phyloP scores from a whole-genome alignment of 1,140 invertebrate species.

The Hyposmocoma kahamanoa region DNA sequence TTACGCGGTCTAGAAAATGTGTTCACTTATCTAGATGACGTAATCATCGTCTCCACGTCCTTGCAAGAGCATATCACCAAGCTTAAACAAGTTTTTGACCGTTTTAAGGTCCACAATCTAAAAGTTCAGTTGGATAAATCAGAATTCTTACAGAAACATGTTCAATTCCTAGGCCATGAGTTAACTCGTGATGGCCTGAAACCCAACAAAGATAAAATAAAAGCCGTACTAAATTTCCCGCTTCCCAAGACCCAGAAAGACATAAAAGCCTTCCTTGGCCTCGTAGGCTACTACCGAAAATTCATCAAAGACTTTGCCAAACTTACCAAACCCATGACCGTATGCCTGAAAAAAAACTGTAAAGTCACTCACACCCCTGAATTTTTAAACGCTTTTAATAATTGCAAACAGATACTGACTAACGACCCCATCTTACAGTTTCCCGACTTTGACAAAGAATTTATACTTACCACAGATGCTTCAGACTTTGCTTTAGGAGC shows the following conservation, averaged over 20 bases:
- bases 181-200: too few species aligned
- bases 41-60: too few species aligned
- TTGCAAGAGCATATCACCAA: too few species aligned
- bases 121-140: too few species aligned
- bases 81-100: too few species aligned
- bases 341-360: slow-evolving; percentile 24
- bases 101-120: too few species aligned
- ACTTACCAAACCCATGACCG: slow-evolving; percentile 30
- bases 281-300: slow-evolving; percentile 30
- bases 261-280: slow-evolving; percentile 25
- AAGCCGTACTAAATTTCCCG: background rate
- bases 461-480: slow-evolving; percentile 6
- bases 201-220: background rate
- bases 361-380: background rate
- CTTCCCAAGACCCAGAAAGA: background rate
- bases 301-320: slow-evolving; percentile 30
- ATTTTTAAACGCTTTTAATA: background rate
- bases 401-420: slow-evolving; percentile 1
- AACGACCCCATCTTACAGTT: slow-evolving; percentile 3
- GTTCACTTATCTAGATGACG: too few species aligned
- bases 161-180: too few species aligned
- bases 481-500: background rate
- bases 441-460: slow-evolving; percentile 5
- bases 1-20: too few species aligned
- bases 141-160: too few species aligned